A percentile compares a stretch with the other conserved stretches of the same genome.
Evolutionary conservation across 2,888 invertebrate species (phyloP).

Genomic region (Halictus quadricinctus): DNA sequence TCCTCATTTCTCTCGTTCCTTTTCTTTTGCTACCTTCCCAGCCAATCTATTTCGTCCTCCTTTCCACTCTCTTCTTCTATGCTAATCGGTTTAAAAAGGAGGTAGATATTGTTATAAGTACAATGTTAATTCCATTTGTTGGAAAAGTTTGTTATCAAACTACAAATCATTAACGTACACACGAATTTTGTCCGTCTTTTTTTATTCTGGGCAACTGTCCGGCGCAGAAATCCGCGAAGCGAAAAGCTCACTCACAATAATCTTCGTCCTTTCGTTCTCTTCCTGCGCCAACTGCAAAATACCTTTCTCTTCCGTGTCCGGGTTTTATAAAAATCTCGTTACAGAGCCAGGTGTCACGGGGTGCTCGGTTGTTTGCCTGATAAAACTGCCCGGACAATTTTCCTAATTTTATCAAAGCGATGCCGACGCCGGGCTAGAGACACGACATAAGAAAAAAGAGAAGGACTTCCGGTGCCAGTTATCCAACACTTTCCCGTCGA

Average conservation of each 20-base stretch:
- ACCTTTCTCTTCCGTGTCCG: conserved; percentile 52
- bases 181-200: neutral
- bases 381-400: conserved; percentile 19
- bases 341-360: conserved; percentile 26
- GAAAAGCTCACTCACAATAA: conserved; percentile 30
- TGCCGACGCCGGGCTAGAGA: neutral
- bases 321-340: conserved; percentile 18
- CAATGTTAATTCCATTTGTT: neutral
- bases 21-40: too few relatives aligned
- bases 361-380: neutral
- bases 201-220: neutral
- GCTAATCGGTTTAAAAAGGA: too few relatives aligned
- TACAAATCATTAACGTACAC: neutral
- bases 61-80: too few relatives aligned
- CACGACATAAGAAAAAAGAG: conserved; percentile 1
- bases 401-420: conserved; percentile 23
- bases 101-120: too few relatives aligned
- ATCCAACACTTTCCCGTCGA: conserved; percentile 40
- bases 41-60: too few relatives aligned
- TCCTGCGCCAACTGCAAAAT: conserved; percentile 37
- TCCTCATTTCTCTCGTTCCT: too few relatives aligned
- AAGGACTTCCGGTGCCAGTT: conserved; percentile 16
- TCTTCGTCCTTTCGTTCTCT: conserved; percentile 26
- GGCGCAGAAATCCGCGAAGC: neutral
- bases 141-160: neutral